A percentile compares a stretch with the other conserved stretches of the same genome.
Evolutionary conservation across 2,113 vertebrate genomes (phyloP).

Genomic region (Myotis davidii): DNA sequence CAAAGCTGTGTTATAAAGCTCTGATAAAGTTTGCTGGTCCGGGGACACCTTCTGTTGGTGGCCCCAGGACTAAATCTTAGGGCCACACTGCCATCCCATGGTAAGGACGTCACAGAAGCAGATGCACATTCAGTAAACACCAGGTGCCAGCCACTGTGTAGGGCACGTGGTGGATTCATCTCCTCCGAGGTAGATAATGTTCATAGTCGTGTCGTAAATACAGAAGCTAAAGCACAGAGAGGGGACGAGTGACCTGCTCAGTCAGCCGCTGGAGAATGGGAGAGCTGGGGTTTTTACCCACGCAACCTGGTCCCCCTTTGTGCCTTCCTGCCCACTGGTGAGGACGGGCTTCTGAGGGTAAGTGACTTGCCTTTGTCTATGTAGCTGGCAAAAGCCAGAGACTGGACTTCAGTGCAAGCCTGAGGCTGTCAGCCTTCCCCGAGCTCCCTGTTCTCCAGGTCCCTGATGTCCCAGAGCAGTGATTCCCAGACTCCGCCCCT

Average conservation of each 20-base stretch:
- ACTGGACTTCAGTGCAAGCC: too few relatives aligned
- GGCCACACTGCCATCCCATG: fast-evolving
- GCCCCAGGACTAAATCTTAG: neutral
- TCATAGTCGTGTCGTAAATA: neutral
- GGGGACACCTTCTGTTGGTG: neutral
- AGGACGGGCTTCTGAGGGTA: neutral
- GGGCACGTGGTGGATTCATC: neutral
- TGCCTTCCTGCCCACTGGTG: neutral
- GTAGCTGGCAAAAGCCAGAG: neutral
- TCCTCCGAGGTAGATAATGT: neutral
- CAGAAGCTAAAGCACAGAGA: neutral
- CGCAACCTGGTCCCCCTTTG: neutral
- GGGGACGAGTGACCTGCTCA: fast-evolving
- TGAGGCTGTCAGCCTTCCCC: neutral
- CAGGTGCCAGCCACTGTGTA: neutral
- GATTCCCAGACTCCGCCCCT: neutral
- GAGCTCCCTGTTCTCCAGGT: neutral
- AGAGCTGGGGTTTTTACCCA: neutral
- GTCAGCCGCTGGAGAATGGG: too few relatives aligned
- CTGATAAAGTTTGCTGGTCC: neutral
- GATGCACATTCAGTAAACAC: fast-evolving
- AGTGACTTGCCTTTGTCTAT: neutral
- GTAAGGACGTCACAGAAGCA: neutral
- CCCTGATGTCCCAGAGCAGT: neutral
- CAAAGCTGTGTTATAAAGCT: neutral